Evolutionary conservation across 2,797 vertebrate genomes (phyloP).

Genomic region (Natrix natrix): DNA sequence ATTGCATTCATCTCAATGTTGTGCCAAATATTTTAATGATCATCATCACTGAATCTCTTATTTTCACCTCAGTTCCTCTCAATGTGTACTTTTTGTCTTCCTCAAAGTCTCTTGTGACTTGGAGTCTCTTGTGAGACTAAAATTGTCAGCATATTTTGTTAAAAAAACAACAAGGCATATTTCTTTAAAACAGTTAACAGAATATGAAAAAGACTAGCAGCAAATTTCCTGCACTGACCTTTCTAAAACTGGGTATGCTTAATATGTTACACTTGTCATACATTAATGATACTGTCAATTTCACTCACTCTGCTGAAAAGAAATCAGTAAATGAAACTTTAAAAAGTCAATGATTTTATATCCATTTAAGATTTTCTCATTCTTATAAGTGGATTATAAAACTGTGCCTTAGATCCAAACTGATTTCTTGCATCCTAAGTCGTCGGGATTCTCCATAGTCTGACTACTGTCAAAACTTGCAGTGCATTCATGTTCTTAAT

Average conservation of each 20-base stretch:
- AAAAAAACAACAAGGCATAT: not conserved
- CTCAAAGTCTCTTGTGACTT: not conserved
- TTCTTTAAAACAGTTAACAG: not conserved
- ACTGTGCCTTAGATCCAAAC: not conserved
- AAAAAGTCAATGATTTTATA: not conserved
- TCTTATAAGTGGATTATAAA: not conserved
- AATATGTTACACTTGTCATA: not conserved
- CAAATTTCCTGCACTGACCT: not conserved
- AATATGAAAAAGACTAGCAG: not conserved
- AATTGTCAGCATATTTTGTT: not conserved
- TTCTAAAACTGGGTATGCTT: not conserved
- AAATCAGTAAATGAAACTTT: not conserved
- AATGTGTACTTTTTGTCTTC: not conserved
- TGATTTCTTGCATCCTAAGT: not conserved
- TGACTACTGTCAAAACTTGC: not conserved
- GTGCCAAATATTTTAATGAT: not conserved
- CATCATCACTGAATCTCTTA: not conserved
- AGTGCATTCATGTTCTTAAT: not conserved
- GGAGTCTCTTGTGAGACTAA: not conserved
- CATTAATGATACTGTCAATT: not conserved
- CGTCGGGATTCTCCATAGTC: not conserved
- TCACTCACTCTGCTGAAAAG: not conserved
- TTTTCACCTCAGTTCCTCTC: not conserved
- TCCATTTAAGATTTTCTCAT: not conserved
- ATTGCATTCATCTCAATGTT: not conserved